Percentiles rank a stretch among this genome's conserved stretches.
phyloP scores from a whole-genome alignment of 1,140 invertebrate genomes.

The fruit fly (Drosophila melanogaster) region Release_6_plus_ISO1_MT NC_004354.4:15594001-15594500 shows the following conservation, averaged over 20 bases:
- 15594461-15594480: neutral
- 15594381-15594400: constrained; percentile 31
- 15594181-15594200: constrained; percentile 1
- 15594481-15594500: too few species aligned
- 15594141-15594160: too few species aligned
- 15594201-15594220: neutral
- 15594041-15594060: too few species aligned
- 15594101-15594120: too few species aligned
- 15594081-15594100: too few species aligned
- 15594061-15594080: too few species aligned
- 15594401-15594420: too few species aligned
- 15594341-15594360: constrained; percentile 36
- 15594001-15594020: too few species aligned
- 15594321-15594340: neutral
- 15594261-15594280: constrained; percentile 35
- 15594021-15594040: too few species aligned
- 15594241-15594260: constrained; percentile 18
- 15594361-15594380: constrained; percentile 21
- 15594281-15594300: constrained; percentile 18
- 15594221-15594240: neutral
- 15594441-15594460: neutral
- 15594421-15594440: neutral
- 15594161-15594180: too few species aligned
- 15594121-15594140: too few species aligned
- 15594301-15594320: neutral